These are phyloP conservation scores for Dendronephthya gigantea DNA, from an alignment of 64 coral and sea anemone species.

Conservation along the genomic window DNA sequence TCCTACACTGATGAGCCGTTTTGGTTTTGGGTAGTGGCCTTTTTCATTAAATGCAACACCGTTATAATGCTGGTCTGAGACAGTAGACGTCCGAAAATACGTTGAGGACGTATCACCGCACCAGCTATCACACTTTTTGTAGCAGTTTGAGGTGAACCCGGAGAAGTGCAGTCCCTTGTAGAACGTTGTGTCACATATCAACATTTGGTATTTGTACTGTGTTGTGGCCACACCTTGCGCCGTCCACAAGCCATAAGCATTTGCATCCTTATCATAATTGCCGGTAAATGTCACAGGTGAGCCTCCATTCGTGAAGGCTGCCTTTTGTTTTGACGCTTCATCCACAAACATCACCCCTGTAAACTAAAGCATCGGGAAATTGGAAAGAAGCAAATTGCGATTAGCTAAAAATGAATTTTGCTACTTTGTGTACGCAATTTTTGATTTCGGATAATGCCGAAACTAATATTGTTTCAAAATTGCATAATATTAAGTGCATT, in stretches of 20 bases:
- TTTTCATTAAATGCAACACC: conserved; percentile 31
- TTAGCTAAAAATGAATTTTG: too few species aligned
- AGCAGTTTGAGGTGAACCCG: conserved; percentile 15
- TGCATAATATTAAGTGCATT: too few species aligned
- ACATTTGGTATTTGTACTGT: conserved; percentile 2
- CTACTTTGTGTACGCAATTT: too few species aligned
- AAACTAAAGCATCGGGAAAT: conserved; percentile 30
- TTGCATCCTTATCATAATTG: background rate
- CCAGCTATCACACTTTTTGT: background rate
- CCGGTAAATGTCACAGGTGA: background rate
- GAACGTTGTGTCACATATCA: conserved; percentile 25
- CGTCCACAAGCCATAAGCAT: conserved; percentile 3
- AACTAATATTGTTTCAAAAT: too few species aligned
- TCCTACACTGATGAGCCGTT: background rate
- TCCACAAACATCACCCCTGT: conserved; percentile 26
- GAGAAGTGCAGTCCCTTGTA: conserved; percentile 28
- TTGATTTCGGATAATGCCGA: too few species aligned
- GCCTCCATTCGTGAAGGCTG: background rate
- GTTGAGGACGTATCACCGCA: background rate
- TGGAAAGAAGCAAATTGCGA: background rate
- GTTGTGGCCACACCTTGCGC: conserved; percentile 13
- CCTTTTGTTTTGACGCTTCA: conserved; percentile 14
- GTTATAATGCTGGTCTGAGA: background rate
- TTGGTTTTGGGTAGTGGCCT: background rate
- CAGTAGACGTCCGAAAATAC: conserved; percentile 13